These are phyloP conservation scores for Caenorhabditis remanei DNA, from an alignment of 1,140 invertebrate species.

Conservation along the genomic window DNA sequence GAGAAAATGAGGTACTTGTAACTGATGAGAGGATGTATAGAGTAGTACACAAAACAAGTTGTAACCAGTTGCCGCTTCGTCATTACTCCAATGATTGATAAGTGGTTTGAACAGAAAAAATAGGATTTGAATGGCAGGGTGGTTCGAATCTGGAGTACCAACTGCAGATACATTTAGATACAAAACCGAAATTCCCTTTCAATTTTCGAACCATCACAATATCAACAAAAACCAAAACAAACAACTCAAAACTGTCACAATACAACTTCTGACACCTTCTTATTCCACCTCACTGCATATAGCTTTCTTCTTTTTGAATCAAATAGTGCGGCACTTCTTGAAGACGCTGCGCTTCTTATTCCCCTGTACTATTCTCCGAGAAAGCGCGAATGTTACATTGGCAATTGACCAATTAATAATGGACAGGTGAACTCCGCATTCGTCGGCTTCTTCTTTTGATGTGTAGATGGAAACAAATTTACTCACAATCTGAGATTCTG, in stretches of 20 bases:
- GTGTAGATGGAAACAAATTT: constrained; percentile 40
- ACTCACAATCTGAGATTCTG: not conserved
- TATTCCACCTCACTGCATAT: constrained; percentile 7
- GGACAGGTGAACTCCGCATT: constrained; percentile 28
- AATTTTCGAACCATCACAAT: too few relatives aligned
- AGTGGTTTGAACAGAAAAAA: constrained; percentile 17
- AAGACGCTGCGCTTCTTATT: not conserved
- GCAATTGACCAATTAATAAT: constrained; percentile 52
- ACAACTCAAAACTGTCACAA: not conserved
- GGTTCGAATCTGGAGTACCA: not conserved
- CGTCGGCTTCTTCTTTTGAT: constrained; percentile 13
- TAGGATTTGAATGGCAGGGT: not conserved
- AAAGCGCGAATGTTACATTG: constrained; percentile 42
- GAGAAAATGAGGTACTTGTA: constrained; percentile 2
- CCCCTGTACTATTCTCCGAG: not conserved
- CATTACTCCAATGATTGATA: constrained; percentile 28
- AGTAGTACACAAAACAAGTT: constrained; percentile 48
- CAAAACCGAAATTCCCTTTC: too few relatives aligned
- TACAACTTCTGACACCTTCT: constrained; percentile 2
- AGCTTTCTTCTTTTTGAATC: constrained; percentile 47
- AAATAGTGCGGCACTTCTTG: constrained; percentile 49
- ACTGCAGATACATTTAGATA: not conserved
- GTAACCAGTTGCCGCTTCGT: not conserved
- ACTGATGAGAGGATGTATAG: constrained; percentile 25
- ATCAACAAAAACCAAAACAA: constrained; percentile 7